A percentile compares a stretch with the other conserved stretches of the same genome.
Conservation (phyloP, 2,888 invertebrate genomes). For the Aspidiotus destructor region DNA sequence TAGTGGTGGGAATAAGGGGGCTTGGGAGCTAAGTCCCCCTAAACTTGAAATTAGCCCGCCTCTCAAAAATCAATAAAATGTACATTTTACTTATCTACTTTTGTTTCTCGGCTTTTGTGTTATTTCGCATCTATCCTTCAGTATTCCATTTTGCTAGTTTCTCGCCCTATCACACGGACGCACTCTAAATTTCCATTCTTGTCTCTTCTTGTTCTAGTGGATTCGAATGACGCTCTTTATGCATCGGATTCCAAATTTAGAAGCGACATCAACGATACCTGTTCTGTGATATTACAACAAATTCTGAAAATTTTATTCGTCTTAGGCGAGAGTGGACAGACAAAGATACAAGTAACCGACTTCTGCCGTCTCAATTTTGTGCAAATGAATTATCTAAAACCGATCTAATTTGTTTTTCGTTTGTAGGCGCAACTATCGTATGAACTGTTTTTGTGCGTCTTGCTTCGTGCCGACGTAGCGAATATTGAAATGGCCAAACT, state of each 20-base stretch:
- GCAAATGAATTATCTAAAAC: not conserved
- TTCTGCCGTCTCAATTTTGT: conserved; percentile 1
- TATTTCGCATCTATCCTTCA: no score
- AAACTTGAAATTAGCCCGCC: no score
- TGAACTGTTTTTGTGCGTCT: conserved; percentile 61
- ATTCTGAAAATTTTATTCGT: conserved; percentile 59
- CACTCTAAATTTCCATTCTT: no score
- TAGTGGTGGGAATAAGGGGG: no score
- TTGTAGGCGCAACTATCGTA: conserved; percentile 55
- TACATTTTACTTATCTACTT: no score
- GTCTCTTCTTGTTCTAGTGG: conserved; percentile 52
- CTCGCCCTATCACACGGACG: no score
- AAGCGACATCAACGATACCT: conserved; percentile 55
- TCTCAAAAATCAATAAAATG: no score
- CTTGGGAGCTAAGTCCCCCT: no score
- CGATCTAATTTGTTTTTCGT: not conserved
- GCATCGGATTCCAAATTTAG: conserved; percentile 82
- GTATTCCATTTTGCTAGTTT: no score
- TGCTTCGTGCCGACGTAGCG: conserved; percentile 54
- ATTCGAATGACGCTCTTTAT: conserved; percentile 86
- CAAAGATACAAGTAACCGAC: conserved; percentile 50
- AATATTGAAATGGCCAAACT: conserved; percentile 54
- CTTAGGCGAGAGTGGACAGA: conserved; percentile 52
- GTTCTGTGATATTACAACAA: conserved; percentile 66
- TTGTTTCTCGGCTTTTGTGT: no score